Percentiles rank a stretch among this genome's conserved stretches.
Conservation (phyloP, 64 coral and sea anemone species). For the Dendronephthya gigantea region DNA sequence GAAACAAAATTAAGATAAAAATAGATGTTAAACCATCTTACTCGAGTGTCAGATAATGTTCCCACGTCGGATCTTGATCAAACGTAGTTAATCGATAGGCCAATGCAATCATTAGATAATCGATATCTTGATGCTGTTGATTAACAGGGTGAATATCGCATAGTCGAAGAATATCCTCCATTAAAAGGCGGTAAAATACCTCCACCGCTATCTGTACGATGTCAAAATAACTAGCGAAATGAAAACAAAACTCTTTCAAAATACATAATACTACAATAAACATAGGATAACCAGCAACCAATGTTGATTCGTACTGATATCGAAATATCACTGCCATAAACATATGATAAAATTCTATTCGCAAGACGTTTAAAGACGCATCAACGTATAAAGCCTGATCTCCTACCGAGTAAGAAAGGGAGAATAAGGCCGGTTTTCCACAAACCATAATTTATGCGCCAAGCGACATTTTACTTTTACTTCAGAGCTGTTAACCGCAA, state of each 20-base stretch:
- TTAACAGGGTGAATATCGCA: conserved; percentile 44
- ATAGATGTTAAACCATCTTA: not conserved
- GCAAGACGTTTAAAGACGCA: too few species aligned
- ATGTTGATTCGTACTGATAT: not conserved
- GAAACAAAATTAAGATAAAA: not conserved
- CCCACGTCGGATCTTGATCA: not conserved
- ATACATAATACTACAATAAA: not conserved
- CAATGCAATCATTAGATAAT: conserved; percentile 51
- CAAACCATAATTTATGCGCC: too few species aligned
- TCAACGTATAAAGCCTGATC: too few species aligned
- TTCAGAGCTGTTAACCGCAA: too few species aligned
- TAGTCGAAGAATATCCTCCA: conserved; percentile 58
- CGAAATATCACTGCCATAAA: too few species aligned
- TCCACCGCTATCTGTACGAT: conserved; percentile 57
- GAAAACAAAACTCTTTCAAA: not conserved
- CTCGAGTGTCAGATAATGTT: not conserved
- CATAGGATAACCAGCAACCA: not conserved
- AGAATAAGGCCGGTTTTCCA: too few species aligned
- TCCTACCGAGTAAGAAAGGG: too few species aligned
- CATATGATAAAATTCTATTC: too few species aligned
- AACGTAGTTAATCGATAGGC: conserved; percentile 61
- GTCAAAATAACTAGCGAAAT: conserved; percentile 62
- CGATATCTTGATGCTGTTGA: conserved; percentile 27
- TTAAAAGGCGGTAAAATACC: conserved; percentile 60
- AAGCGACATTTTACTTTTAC: not conserved